phyloP scores from a whole-genome alignment of 2,888 invertebrate species.

The Athrips mouffetella region DNA sequence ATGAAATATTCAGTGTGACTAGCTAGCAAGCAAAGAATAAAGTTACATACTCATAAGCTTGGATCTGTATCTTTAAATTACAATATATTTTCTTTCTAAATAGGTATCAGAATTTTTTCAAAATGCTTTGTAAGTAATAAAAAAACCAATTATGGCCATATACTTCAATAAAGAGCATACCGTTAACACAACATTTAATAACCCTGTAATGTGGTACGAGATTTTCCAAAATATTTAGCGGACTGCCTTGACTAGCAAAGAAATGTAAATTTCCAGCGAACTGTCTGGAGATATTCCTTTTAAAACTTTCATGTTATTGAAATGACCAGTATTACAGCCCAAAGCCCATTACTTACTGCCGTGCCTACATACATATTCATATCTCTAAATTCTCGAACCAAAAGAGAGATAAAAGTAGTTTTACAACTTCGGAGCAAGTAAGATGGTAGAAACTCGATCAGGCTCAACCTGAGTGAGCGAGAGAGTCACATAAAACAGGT shows the following conservation, averaged over 20 bases:
- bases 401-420: constrained; percentile 74
- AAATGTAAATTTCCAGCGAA: constrained; percentile 29
- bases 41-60: constrained; percentile 31
- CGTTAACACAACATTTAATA: too few relatives aligned
- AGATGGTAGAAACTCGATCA: constrained; percentile 77
- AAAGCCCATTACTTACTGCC: constrained; percentile 64
- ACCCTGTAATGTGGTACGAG: neutral
- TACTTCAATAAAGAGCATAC: too few relatives aligned
- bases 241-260: constrained; percentile 3
- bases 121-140: too few relatives aligned
- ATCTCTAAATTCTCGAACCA: constrained; percentile 64
- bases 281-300: constrained; percentile 44
- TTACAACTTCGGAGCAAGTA: constrained; percentile 71
- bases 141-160: too few relatives aligned
- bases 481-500: constrained; percentile 34
- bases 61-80: constrained; percentile 60
- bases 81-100: constrained; percentile 37
- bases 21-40: constrained; percentile 31
- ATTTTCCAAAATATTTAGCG: constrained; percentile 22
- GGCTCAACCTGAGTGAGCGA: constrained; percentile 53
- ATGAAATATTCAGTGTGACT: constrained; percentile 71
- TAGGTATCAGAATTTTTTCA: too few relatives aligned
- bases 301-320: constrained; percentile 59
- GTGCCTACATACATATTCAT: constrained; percentile 71
- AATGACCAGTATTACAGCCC: constrained; percentile 58